Conservation (phyloP, 2,888 invertebrate genomes). For the Aelia acuminata region DNA sequence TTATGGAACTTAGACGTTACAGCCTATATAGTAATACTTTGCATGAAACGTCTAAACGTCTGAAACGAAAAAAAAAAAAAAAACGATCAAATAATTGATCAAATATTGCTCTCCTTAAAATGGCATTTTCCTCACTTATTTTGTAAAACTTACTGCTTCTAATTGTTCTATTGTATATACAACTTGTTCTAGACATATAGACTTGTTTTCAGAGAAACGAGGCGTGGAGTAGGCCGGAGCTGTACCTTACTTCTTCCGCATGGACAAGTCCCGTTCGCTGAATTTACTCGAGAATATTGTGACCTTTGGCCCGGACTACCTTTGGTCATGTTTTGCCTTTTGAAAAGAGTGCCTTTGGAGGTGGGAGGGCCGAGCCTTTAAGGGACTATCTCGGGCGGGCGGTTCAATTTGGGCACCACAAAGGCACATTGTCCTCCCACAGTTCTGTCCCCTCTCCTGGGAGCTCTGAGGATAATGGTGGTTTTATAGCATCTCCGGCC, state of each 20-base stretch:
- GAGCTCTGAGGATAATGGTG: background rate
- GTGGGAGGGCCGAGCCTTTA: background rate
- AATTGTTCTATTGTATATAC: too few species aligned
- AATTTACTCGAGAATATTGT: background rate
- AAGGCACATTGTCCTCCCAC: conserved; percentile 30
- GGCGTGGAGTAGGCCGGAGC: background rate
- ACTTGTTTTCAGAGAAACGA: background rate
- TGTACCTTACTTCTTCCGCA: background rate
- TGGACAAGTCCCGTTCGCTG: background rate
- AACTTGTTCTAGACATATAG: background rate
- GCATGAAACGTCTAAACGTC: too few species aligned
- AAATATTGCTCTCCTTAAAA: too few species aligned
- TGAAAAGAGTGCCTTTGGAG: background rate
- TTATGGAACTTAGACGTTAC: too few species aligned
- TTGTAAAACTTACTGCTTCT: too few species aligned
- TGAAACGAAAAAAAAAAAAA: too few species aligned
- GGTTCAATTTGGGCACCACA: conserved; percentile 39
- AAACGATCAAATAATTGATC: too few species aligned
- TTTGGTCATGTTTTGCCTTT: conserved; percentile 46
- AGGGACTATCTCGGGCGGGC: conserved; percentile 1
- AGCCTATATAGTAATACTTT: too few species aligned
- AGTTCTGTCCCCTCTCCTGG: background rate
- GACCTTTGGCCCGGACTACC: background rate
- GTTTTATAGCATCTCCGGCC: background rate
- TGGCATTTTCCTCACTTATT: too few species aligned